Evolutionary conservation across 2,113 vertebrate species (phyloP), one percentile per base, ranked within the genome.

Genomic region (Silurus glanis): DNA sequence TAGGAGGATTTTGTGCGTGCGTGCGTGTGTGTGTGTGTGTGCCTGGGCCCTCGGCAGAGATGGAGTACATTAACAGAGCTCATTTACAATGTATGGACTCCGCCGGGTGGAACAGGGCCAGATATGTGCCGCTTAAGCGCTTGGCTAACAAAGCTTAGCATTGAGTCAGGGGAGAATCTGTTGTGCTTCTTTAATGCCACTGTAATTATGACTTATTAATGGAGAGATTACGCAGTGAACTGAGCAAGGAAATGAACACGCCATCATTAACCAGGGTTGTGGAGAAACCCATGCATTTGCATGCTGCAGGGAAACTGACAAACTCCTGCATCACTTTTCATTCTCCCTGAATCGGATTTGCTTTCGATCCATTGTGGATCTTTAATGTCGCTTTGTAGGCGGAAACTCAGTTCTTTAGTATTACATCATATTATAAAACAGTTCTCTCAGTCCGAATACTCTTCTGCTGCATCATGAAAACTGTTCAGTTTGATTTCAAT

Each of bases 1-100:
- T n/a, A 10, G 19, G 62, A 67, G 81, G 81, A 72, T 55, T 90
- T 90, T 89, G 85, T 10, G 47, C 13, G 74, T 25, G 74, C 14
- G 74, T n/a, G 74, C 8, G 74, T 23, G 71, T 23, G 47, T 12
- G 71, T 21, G 71, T 75, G 47, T 53, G 47, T 3, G 49, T 61
- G 47, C 66, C 56, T 87, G 85, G 67, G 61, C 74, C 82, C 71
- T 62, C 28, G 21, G 84, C 83, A 87, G 88, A 86, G 89, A 21
- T 37, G 13, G 90, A 90, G 92, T 89, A 90, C 89, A 93, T 93
- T 91, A 93, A 93, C 92, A 91, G 87, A 91, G 87, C 88, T 93
- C 87, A 94, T 95, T 94, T 93, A 93, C 92, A 92, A 92, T 94
- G 92, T 94, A 94, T 93, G 91, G 91, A 90, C 87, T 91, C 90